Percentiles rank a stretch among this genome's conserved stretches.
Evolutionary conservation across 2,888 invertebrate species (phyloP).

Genomic region (Catocala sponsa): DNA sequence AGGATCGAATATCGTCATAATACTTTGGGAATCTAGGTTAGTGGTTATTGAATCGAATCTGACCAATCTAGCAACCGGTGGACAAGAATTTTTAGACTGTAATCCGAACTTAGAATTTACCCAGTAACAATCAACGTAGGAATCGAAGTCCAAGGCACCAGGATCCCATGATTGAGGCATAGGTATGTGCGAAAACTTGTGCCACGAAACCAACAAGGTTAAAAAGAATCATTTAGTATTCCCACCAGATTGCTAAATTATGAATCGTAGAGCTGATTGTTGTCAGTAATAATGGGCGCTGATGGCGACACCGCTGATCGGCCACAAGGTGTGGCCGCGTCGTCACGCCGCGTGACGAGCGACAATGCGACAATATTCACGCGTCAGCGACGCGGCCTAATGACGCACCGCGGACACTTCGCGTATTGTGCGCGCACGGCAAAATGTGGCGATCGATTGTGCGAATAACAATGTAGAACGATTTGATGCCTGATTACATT

Average conservation of each 20-base stretch:
- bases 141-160: no score
- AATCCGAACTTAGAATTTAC: no score
- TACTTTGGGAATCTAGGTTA: no score
- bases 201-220: no score
- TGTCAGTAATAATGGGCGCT: conserved; percentile 17
- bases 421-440: conserved; percentile 39
- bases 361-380: conserved; percentile 67
- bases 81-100: no score
- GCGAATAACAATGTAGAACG: conserved; percentile 1
- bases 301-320: conserved; percentile 41
- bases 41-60: no score
- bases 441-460: conserved; percentile 37
- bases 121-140: no score
- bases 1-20: no score
- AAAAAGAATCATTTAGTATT: no score
- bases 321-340: conserved; percentile 63
- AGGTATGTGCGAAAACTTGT: no score
- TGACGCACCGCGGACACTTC: conserved; percentile 55
- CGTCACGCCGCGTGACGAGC: conserved; percentile 63
- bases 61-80: no score
- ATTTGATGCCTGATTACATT: conserved; percentile 9
- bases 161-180: no score
- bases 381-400: conserved; percentile 56
- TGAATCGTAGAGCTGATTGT: neutral
- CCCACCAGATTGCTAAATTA: neutral